Base-by-base conservation (phyloP, 2,113 vertebrate species). In the Chaenogobius annularis region DNA sequence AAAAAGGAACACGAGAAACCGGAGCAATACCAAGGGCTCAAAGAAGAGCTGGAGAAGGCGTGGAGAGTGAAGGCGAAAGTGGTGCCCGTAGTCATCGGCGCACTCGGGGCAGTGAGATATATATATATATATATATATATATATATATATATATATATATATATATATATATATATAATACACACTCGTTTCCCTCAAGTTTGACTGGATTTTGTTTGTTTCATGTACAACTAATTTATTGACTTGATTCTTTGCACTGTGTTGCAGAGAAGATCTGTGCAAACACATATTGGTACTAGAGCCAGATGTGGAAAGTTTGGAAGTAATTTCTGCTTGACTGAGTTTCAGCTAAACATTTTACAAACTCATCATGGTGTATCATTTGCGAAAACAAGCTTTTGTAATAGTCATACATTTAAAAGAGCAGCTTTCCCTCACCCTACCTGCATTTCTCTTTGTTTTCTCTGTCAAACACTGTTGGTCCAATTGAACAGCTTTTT, bases 281-380 rank as follows among this genome's bases (percentile, higher is more conserved):
- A 52, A 55, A 75, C 65, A 55, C 20, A 66, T 20, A 54, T 14
- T 19, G 79, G 81, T 79, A 75, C 46, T 48, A 55, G 40, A 81
- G 68, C 82, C 84, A 87, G 85, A 85, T 85, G 88, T 88, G 83
- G 83, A 84, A 83, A 81, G 47, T 66, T 66, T 69, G 82, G 82
- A 73, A 84, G 68, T 70, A 68, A 13, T 66, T 47, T 63, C 62
- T 37, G 20, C 61, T 59, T 11, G 22, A 70, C 66, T 70, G 58
- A 3, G 61, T 75, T 31, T 76, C 58, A 59, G 62, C 55, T 70
- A 55, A 70, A 68, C 70, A 69, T 69, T 17, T 14, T 75, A 76
- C 75, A 81, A 84, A 84, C 69, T 72, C 66, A 74, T 73, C 81
- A 23, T 44, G 14, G 26, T 5, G 44, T 77, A 46, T 77, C 55